phyloP scores from a whole-genome alignment of 2,113 vertebrate species.

The Semnornis frantzii region DNA sequence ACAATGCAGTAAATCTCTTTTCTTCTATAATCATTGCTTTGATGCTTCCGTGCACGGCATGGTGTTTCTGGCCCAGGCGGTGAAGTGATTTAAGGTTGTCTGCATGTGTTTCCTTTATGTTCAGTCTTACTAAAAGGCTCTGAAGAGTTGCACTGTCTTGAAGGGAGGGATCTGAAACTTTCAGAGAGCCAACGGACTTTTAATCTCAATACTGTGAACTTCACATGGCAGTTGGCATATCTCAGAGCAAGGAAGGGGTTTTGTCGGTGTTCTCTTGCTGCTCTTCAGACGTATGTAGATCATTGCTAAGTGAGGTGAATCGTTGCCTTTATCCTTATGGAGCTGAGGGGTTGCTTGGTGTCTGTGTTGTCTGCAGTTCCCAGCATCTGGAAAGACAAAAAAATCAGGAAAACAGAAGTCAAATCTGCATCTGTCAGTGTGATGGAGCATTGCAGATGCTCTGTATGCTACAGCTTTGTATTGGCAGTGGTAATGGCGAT shows the following conservation, averaged over 20 bases:
- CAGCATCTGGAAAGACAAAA: not conserved
- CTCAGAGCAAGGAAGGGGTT: not conserved
- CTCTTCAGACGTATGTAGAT: not conserved
- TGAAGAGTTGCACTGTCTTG: not conserved
- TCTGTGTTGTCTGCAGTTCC: not conserved
- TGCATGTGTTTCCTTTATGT: not conserved
- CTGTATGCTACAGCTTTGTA: not conserved
- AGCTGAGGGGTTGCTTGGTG: not conserved
- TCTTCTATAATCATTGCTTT: conserved; percentile 89
- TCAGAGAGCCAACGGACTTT: not conserved
- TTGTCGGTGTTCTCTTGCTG: not conserved
- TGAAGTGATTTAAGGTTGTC: conserved; percentile 46
- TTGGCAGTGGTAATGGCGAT: not conserved
- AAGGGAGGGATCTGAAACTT: not conserved
- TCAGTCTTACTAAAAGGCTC: conserved; percentile 1
- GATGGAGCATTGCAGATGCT: not conserved
- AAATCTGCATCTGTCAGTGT: not conserved
- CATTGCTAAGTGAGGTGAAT: not conserved
- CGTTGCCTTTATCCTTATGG: not conserved
- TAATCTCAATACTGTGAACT: not conserved
- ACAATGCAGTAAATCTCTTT: conserved; percentile 95
- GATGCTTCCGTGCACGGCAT: conserved; percentile 86
- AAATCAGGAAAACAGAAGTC: not conserved
- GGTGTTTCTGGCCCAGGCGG: conserved; percentile 85
- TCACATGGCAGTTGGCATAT: not conserved